Evolutionary conservation across 2,888 invertebrate genomes (phyloP).

Genomic region (Tyria jacobaeae): DNA sequence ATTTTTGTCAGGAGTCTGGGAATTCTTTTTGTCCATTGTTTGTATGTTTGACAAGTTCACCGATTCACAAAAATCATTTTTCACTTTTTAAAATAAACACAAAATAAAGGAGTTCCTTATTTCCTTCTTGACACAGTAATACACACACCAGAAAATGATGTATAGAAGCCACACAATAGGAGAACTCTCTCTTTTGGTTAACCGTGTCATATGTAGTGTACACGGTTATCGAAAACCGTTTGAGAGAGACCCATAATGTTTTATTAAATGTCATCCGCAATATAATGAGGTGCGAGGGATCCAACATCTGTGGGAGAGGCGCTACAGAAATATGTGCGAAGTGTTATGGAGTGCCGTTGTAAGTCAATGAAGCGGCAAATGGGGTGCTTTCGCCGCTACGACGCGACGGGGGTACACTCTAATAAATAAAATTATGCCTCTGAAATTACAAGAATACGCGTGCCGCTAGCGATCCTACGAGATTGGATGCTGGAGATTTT

Average conservation of each 20-base stretch:
- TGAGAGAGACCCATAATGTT: constrained; percentile 80
- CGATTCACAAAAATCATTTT: too few species aligned
- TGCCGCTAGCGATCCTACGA: constrained; percentile 76
- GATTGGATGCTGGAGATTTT: constrained; percentile 83
- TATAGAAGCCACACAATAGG: constrained; percentile 10
- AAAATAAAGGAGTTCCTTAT: too few species aligned
- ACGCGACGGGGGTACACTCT: constrained; percentile 76
- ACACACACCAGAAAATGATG: not conserved
- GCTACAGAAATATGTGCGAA: constrained; percentile 86
- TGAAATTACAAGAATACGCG: constrained; percentile 86
- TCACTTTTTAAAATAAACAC: too few species aligned
- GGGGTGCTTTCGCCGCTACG: constrained; percentile 80
- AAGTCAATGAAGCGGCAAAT: constrained; percentile 87
- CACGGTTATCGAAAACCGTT: constrained; percentile 78
- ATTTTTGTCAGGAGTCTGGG: too few species aligned
- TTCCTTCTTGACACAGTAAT: constrained; percentile 19
- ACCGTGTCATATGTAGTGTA: constrained; percentile 49
- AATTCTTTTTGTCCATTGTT: too few species aligned
- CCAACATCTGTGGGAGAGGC: constrained; percentile 75
- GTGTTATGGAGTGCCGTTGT: constrained; percentile 86
- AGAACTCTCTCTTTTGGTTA: constrained; percentile 43
- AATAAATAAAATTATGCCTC: constrained; percentile 86
- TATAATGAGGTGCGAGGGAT: constrained; percentile 85
- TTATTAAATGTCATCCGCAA: constrained; percentile 86
- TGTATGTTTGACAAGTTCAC: too few species aligned